Percentiles rank a stretch among this genome's conserved stretches.
Conservation (phyloP, 37 sponge, comb jelly and placozoan species). For the Spongilla lacustris region DNA sequence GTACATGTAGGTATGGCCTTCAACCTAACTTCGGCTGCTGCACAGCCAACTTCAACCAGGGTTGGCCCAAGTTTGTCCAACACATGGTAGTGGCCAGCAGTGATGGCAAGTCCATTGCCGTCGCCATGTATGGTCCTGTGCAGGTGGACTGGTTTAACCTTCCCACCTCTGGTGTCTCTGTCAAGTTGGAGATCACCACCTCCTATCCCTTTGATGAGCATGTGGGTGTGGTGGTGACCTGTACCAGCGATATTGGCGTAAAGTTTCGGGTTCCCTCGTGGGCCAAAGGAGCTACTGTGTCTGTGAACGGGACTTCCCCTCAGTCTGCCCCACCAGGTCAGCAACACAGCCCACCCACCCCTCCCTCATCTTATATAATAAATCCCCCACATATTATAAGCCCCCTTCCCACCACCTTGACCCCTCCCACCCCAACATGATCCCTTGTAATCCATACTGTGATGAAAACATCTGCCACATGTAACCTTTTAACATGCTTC, state of each 20-base stretch:
- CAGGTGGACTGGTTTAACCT: slow-evolving; percentile 1
- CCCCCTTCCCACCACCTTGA: no score
- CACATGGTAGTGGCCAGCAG: slow-evolving; percentile 42
- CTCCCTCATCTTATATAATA: no score
- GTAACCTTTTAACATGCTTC: no score
- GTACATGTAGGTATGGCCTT: slow-evolving; percentile 57
- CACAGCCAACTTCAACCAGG: slow-evolving; percentile 86
- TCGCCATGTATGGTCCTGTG: slow-evolving; percentile 57
- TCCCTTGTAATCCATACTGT: no score
- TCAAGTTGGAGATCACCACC: slow-evolving; percentile 29
- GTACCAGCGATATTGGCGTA: slow-evolving; percentile 16
- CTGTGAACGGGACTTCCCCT: slow-evolving; percentile 16
- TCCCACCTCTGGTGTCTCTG: neutral
- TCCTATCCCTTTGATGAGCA: slow-evolving; percentile 69
- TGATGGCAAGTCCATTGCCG: slow-evolving; percentile 20
- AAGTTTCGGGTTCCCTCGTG: slow-evolving; percentile 73
- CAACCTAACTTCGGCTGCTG: slow-evolving; percentile 88
- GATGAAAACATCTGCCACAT: no score
- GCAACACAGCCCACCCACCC: neutral
- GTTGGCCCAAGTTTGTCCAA: slow-evolving; percentile 79
- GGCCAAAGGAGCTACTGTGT: slow-evolving; percentile 39
- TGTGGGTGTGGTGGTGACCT: slow-evolving; percentile 11
- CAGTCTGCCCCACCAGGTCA: slow-evolving; percentile 3
- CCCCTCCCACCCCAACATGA: no score
- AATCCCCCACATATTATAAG: no score